These are phyloP conservation scores for Drosophila histrio DNA, from an alignment of 2,888 invertebrate species.

Conservation along the genomic window DNA sequence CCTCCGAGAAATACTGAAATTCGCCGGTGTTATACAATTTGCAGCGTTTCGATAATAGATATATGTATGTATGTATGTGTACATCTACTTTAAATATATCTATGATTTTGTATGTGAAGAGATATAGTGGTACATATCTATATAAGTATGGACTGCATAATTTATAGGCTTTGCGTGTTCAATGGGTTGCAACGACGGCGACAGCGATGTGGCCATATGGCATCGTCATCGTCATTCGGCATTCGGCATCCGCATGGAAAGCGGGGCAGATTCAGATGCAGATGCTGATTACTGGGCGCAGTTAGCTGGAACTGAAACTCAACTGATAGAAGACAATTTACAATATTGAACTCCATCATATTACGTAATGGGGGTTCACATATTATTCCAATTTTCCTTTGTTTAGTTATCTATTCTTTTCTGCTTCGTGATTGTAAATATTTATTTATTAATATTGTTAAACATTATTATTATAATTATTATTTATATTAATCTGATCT, in stretches of 20 bases:
- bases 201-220: conserved; percentile 67
- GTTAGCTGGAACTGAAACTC: conserved; percentile 24
- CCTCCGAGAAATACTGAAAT: conserved; percentile 49
- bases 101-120: conserved; percentile 11
- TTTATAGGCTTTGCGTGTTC: conserved; percentile 78
- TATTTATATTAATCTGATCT: not conserved
- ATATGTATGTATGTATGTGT: conserved; percentile 65
- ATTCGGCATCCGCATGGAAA: conserved; percentile 34
- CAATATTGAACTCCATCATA: conserved; percentile 12
- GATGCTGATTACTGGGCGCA: conserved; percentile 38
- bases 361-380: not conserved
- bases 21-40: conserved; percentile 62
- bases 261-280: conserved; percentile 23
- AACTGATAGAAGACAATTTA: conserved; percentile 16
- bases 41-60: conserved; percentile 74
- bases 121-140: conserved; percentile 11
- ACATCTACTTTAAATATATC: conserved; percentile 12
- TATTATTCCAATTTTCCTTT: not conserved
- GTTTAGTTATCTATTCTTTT: not conserved
- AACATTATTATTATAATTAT: not conserved
- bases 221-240: conserved; percentile 29
- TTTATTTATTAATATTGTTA: not conserved
- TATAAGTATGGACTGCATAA: conserved; percentile 68
- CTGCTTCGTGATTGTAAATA: not conserved
- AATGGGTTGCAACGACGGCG: conserved; percentile 71